These are phyloP conservation scores for Rallus limicola DNA, from an alignment of 2,113 vertebrate species.

Conservation along the genomic window DNA sequence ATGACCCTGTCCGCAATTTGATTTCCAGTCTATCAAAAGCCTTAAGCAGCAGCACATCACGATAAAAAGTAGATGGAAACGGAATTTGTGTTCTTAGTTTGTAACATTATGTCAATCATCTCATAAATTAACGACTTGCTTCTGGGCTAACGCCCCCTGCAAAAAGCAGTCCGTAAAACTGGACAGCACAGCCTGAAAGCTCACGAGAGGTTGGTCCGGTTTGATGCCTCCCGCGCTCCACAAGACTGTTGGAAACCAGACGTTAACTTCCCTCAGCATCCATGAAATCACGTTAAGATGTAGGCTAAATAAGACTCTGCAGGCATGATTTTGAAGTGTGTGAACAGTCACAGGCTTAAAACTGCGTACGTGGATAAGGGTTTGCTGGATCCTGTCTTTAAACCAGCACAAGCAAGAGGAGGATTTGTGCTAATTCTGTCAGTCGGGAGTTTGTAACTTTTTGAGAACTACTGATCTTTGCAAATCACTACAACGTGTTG, in stretches of 20 bases:
- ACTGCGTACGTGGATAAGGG: not conserved
- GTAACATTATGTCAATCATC: not conserved
- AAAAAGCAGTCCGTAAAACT: not conserved
- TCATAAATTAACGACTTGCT: not conserved
- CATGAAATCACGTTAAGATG: not conserved
- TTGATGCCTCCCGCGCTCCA: not conserved
- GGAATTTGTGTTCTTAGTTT: not conserved
- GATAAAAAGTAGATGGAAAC: not conserved
- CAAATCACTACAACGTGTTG: not conserved
- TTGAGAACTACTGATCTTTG: not conserved
- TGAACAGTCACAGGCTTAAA: not conserved
- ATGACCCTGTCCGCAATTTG: not conserved
- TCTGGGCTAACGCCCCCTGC: not conserved
- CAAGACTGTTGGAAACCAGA: not conserved
- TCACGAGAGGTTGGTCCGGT: rapidly evolving
- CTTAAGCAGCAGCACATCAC: not conserved
- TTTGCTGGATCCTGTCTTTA: not conserved
- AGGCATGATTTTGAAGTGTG: not conserved
- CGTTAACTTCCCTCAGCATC: not conserved
- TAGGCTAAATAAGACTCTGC: not conserved
- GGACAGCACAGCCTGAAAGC: not conserved
- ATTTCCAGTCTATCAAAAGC: conserved; percentile 7
- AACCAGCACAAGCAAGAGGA: not conserved
- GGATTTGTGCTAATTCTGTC: conserved; percentile 48
- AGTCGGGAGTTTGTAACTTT: not conserved